phyloP scores from a whole-genome alignment of 1,140 invertebrate species.

The Drosophila pseudoananassae region DNA sequence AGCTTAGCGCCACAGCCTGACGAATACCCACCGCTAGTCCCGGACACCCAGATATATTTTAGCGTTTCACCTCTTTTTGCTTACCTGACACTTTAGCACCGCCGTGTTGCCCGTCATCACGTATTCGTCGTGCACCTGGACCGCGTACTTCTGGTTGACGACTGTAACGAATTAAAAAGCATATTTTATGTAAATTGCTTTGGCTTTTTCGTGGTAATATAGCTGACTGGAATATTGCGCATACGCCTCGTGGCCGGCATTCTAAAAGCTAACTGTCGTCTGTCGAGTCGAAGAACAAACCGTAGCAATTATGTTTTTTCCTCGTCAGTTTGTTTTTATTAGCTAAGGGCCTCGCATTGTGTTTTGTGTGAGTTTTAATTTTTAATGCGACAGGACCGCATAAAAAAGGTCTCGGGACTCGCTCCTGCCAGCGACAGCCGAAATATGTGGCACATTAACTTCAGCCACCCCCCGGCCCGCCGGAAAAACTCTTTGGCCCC shows the following conservation, averaged over 20 bases:
- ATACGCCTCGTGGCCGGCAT: constrained; percentile 46
- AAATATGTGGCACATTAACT: constrained; percentile 67
- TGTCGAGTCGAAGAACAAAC: constrained; percentile 13
- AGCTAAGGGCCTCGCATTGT: constrained; percentile 30
- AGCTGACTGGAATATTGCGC: constrained; percentile 36
- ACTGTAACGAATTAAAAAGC: constrained; percentile 86
- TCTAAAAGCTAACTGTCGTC: constrained; percentile 1
- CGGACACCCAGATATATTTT: too few relatives aligned
- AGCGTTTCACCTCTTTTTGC: constrained; percentile 6
- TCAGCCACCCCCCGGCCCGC: constrained; percentile 12
- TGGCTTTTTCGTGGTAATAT: constrained; percentile 8
- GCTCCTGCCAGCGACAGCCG: constrained; percentile 49
- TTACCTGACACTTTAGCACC: constrained; percentile 90
- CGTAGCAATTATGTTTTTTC: constrained; percentile 52
- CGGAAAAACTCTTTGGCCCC: constrained; percentile 20
- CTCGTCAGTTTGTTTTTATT: constrained; percentile 52
- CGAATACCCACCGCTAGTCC: too few relatives aligned
- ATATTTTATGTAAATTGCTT: constrained; percentile 52
- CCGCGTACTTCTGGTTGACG: constrained; percentile 93
- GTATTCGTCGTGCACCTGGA: constrained; percentile 94
- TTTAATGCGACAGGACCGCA: constrained; percentile 47
- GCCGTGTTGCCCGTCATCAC: constrained; percentile 94
- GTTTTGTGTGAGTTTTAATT: constrained; percentile 42
- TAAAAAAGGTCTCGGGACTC: constrained; percentile 41
- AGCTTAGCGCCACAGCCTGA: neutral